Evolutionary conservation across 2,888 invertebrate species (phyloP).

Genomic region (Plemyria rubiginata): DNA sequence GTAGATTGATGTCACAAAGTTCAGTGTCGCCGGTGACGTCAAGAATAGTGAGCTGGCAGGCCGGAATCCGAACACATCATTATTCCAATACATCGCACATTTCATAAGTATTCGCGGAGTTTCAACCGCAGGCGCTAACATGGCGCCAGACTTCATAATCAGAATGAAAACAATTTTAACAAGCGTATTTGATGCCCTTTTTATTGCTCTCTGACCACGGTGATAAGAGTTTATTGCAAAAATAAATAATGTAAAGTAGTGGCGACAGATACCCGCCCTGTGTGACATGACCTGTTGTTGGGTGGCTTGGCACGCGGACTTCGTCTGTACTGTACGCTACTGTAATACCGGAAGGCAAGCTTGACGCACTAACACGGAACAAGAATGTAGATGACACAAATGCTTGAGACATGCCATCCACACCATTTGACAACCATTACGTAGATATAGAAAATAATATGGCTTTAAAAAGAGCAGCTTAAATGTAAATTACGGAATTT

Average conservation of each 20-base stretch:
- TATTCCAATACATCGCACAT: constrained; percentile 28
- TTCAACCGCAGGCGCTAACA: constrained; percentile 31
- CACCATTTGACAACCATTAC: constrained; percentile 42
- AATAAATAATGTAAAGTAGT: constrained; percentile 35
- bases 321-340: constrained; percentile 45
- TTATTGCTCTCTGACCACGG: constrained; percentile 39
- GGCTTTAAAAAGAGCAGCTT: background rate
- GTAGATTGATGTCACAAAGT: constrained; percentile 35
- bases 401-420: constrained; percentile 42
- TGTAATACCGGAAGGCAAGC: constrained; percentile 55
- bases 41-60: constrained; percentile 22
- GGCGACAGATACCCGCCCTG: constrained; percentile 29
- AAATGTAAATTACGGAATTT: background rate
- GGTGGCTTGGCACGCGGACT: constrained; percentile 42
- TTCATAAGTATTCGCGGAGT: constrained; percentile 25
- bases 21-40: constrained; percentile 34
- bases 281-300: constrained; percentile 28
- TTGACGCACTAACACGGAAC: constrained; percentile 57
- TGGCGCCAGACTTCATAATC: constrained; percentile 44
- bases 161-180: constrained; percentile 42
- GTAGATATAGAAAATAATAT: constrained; percentile 15
- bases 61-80: constrained; percentile 18
- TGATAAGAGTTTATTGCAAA: constrained; percentile 40
- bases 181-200: constrained; percentile 40
- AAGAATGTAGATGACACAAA: constrained; percentile 57